phyloP scores from a whole-genome alignment of 2,113 vertebrate species.

The Ceuthmochares aereus region DNA sequence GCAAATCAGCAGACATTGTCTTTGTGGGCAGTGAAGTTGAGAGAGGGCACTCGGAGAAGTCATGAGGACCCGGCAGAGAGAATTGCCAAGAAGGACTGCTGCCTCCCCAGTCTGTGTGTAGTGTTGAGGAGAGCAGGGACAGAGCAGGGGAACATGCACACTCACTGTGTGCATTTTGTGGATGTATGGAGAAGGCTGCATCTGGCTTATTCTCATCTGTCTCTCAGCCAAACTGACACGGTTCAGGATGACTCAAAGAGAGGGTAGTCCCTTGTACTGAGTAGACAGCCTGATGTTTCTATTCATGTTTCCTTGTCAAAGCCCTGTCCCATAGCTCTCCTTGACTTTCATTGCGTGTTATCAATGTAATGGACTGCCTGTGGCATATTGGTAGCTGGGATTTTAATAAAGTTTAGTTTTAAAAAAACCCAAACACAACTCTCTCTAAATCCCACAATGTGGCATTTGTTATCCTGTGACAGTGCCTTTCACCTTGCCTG shows the following conservation, averaged over 20 bases:
- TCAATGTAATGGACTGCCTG: not conserved
- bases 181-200: not conserved
- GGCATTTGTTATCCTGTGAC: not conserved
- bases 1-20: rapidly evolving
- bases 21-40: rapidly evolving
- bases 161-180: not conserved
- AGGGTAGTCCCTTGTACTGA: not conserved
- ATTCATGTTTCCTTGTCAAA: not conserved
- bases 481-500: not conserved
- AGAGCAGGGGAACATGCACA: rapidly evolving
- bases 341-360: not conserved
- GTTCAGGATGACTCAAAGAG: not conserved
- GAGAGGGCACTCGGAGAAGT: not conserved
- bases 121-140: not conserved
- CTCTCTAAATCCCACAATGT: not conserved
- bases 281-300: not conserved
- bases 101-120: not conserved
- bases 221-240: not conserved
- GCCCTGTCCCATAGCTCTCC: not conserved
- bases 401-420: not conserved
- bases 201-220: not conserved
- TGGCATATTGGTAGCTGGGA: not conserved
- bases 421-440: not conserved
- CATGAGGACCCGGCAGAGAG: not conserved
- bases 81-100: not conserved